Evolutionary conservation across 1,140 invertebrate species (phyloP), one percentile per base, ranked within the genome.

Genomic region (Chironomus striatipennis): DNA sequence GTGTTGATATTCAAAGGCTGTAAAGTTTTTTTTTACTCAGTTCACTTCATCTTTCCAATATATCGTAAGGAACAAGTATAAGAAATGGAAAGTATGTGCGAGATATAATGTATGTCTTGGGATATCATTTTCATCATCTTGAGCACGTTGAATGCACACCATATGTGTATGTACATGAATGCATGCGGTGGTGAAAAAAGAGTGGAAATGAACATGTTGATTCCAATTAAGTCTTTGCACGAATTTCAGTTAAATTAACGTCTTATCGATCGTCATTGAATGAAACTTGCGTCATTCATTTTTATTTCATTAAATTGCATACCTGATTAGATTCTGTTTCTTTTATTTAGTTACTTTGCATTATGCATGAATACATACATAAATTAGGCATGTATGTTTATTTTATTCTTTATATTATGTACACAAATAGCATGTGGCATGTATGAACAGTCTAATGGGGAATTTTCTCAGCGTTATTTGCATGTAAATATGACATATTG

Each of bases 401-500:
- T 34, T 34, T 34, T 34, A 5, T 34, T 34, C 1, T 34, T 34
- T 34, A 2, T 34, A 1, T 34, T 34, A 1, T 34, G 24, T 34
- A 34, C 24, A 34, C 24, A 34, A 34, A 34, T 34, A 34, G 24
- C 24, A 34, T 34, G 5, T 34, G 24, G 24, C 24, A 34, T 34
- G 24, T 34, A 34, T 34, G n/a, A n/a, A 34, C 24, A 34, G 24
- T 34, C 24, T 34, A 34, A 34, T 34, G 24, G 24, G 24, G 5
- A 34, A 34, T 34, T 2, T 34, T 57, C n/a, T n/a, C 47, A 57
- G n/a, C 9, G 47, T 12, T n/a, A 70, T 70, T 70, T 20, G 65
- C 65, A 70, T 70, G 65, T 18, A 70, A 70, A 70, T 70, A 20
- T 70, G 65, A 70, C 65, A 12, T 70, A 70, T 70, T 18, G 17